Evolutionary conservation across 64 coral and sea anemone species (phyloP), one percentile per base, ranked within the genome.

Genomic region (Orbicella faveolata): DNA sequence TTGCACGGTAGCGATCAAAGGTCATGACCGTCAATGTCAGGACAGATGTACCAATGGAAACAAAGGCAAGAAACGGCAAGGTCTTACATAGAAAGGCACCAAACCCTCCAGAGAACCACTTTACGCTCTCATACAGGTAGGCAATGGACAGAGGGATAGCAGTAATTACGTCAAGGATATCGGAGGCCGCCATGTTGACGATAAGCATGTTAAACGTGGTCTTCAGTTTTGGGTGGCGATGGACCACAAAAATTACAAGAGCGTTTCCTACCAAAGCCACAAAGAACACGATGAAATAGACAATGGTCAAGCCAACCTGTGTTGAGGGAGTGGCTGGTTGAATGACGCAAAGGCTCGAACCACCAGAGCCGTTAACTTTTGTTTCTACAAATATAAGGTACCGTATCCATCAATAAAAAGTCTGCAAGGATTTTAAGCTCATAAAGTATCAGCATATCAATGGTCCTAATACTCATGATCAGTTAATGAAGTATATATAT

Each of bases 1-100:
- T 94, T 6, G 96, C 96, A 14, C 94, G 63, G 68, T 98, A 98
- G 63, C 94, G 86, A 81, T 96, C 94, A 86, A 96, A 64, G 6
- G 95, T 89, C 35, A 96, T 96, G 5, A 96, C 68, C 0, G 88
- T 68, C 6, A 96, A 44, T 17, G 95, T 96, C 13, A 96, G 48
- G 9, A 96, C 91, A 61, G 95, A 96, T 20, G 89, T 76, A 4
- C 72, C 54, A 68, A 96, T 94, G 18, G 88, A 90, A 10, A 96
- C 34, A 20, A 34, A 77, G 2, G 89, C 79, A 64, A 90, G 83
- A 17, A 82, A 96, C 13, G 67, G 39, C 20, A 92, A 69, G 0
- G 88, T 36, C 41, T 91, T 93, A 73, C 95, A 96, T 0, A 93
- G 75, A 14, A 91, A 79, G 12, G 61, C 36, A 63, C 92, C 95